These are phyloP conservation scores for Daboia siamensis DNA, from an alignment of 2,113 vertebrate species.

Conservation along the genomic window DNA sequence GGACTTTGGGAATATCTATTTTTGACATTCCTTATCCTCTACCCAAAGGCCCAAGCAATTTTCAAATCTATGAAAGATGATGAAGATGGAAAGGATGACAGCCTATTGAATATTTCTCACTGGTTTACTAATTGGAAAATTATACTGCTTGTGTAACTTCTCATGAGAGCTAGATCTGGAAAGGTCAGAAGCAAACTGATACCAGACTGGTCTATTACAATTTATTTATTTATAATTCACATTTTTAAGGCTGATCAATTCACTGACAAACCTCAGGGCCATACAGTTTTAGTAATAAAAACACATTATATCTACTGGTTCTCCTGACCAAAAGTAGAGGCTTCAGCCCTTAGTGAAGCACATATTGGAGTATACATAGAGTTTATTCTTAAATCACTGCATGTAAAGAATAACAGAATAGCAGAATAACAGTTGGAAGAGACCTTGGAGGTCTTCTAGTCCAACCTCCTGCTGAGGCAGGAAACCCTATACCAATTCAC, in stretches of 20 bases:
- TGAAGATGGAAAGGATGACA: not conserved
- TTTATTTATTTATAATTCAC: not conserved
- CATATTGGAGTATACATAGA: not conserved
- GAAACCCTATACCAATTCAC: not conserved
- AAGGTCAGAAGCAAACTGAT: not conserved
- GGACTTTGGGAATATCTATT: not conserved
- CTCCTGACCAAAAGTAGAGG: not conserved
- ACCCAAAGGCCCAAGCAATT: not conserved
- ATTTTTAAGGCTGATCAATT: not conserved
- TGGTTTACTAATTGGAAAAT: not conserved
- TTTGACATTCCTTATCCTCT: not conserved
- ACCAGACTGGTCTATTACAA: not conserved
- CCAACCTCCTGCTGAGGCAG: not conserved
- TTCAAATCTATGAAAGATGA: not conserved
- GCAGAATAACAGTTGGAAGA: not conserved
- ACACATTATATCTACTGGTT: not conserved
- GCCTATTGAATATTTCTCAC: not conserved
- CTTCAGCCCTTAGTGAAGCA: not conserved
- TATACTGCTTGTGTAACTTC: not conserved
- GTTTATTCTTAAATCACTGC: not conserved
- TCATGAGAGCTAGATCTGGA: not conserved
- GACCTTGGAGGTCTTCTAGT: not conserved
- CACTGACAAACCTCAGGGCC: not conserved
- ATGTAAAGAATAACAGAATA: not conserved
- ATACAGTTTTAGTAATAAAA: not conserved